Evolutionary conservation across 1,140 invertebrate species (phyloP).

Genomic region (Samia ricini): DNA sequence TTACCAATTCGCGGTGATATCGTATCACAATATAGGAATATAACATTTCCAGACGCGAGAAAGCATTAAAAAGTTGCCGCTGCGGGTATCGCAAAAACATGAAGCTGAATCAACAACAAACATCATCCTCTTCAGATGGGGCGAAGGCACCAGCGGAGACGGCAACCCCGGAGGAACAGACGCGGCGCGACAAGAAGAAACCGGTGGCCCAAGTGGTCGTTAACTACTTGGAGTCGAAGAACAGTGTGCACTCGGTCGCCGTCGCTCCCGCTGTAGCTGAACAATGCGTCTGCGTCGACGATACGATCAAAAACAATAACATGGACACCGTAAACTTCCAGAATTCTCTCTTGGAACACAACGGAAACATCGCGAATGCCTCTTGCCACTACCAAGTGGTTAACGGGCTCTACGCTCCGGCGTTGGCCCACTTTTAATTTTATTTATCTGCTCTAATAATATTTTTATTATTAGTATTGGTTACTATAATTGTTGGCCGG

Average conservation of each 20-base stretch:
- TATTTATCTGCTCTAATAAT: too few relatives aligned
- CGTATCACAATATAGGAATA: too few relatives aligned
- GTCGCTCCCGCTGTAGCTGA: slow-evolving; percentile 38
- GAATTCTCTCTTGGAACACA: not conserved
- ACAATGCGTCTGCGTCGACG: slow-evolving; percentile 17
- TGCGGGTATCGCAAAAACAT: slow-evolving; percentile 53
- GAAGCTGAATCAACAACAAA: slow-evolving; percentile 54
- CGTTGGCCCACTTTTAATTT: slow-evolving; percentile 2
- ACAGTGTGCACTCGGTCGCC: slow-evolving; percentile 8
- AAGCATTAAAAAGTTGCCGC: slow-evolving; percentile 55
- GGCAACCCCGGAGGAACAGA: not conserved
- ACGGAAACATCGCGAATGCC: slow-evolving; percentile 3
- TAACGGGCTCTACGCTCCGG: not conserved
- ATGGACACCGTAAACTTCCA: not conserved
- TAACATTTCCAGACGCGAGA: slow-evolving; percentile 50
- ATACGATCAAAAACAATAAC: slow-evolving; percentile 15
- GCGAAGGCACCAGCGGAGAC: not conserved
- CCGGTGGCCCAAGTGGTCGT: slow-evolving; percentile 2
- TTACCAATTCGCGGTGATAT: too few relatives aligned
- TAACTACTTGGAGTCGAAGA: not conserved
- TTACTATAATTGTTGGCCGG: too few relatives aligned
- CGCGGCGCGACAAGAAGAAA: not conserved
- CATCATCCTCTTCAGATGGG: slow-evolving; percentile 61
- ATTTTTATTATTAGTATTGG: too few relatives aligned
- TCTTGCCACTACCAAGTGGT: not conserved